Evolutionary conservation across 2,797 vertebrate species (phyloP).

Genomic region (Platyrinchus mystaceus): DNA sequence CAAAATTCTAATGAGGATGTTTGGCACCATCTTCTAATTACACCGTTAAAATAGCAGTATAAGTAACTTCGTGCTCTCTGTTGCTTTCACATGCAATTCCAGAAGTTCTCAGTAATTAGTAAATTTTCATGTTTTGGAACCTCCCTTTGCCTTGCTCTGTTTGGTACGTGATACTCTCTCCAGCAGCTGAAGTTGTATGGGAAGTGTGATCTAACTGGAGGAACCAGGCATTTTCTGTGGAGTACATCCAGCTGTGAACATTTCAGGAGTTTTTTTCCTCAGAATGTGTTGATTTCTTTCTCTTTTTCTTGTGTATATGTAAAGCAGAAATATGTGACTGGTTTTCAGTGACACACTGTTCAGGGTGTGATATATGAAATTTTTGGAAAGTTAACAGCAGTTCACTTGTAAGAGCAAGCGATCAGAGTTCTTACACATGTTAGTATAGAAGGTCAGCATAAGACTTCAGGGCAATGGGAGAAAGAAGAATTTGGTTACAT

Average conservation of each 20-base stretch:
- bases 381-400: not conserved
- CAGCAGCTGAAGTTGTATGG: not conserved
- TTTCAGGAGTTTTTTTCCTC: not conserved
- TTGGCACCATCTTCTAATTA: not conserved
- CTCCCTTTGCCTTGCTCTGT: not conserved
- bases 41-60: not conserved
- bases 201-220: not conserved
- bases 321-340: not conserved
- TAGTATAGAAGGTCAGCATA: not conserved
- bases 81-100: not conserved
- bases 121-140: not conserved
- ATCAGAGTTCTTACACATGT: not conserved
- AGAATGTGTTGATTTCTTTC: not conserved
- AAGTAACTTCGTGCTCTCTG: not conserved
- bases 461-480: not conserved
- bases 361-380: not conserved
- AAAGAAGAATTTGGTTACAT: not conserved
- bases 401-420: not conserved
- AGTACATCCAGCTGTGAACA: not conserved
- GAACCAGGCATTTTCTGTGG: not conserved
- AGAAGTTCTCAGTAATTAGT: not conserved
- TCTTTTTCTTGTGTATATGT: not conserved
- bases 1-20: not conserved
- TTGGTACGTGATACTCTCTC: not conserved
- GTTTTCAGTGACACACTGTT: not conserved